phyloP scores from a whole-genome alignment of 2,113 vertebrate genomes.

The Nyctibius bracteatus region DNA sequence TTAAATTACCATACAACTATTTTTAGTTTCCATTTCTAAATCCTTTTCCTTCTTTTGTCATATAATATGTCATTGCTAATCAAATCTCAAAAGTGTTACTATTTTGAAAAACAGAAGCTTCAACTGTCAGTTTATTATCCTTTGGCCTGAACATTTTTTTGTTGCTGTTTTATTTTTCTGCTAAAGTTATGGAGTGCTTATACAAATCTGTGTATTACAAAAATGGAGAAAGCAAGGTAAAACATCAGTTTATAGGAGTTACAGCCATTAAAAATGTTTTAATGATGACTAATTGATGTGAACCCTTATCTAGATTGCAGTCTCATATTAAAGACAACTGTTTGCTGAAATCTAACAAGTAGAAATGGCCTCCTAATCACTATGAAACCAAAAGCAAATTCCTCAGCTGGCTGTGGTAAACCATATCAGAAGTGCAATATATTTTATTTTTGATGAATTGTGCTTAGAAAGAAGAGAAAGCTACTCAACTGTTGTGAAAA shows the following conservation, averaged over 20 bases:
- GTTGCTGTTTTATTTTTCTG: neutral
- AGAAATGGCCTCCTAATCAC: neutral
- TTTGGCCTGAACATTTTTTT: neutral
- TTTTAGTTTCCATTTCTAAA: slow-evolving; percentile 62
- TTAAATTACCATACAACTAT: slow-evolving; percentile 66
- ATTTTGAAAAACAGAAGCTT: slow-evolving; percentile 52
- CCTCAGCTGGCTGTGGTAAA: neutral
- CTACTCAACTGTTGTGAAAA: neutral
- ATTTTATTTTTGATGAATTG: neutral
- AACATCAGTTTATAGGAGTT: neutral
- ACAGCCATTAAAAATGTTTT: neutral
- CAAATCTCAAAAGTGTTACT: slow-evolving; percentile 40
- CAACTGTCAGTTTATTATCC: neutral
- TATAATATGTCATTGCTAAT: slow-evolving; percentile 42
- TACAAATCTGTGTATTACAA: neutral
- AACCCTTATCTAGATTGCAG: neutral
- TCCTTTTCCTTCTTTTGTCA: slow-evolving; percentile 58
- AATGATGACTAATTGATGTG: neutral
- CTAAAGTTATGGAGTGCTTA: neutral
- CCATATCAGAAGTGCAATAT: neutral
- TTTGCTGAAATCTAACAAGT: neutral
- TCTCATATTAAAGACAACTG: neutral
- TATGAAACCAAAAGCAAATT: neutral
- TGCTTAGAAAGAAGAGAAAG: neutral
- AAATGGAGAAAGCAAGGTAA: neutral